Percentiles rank a stretch among this genome's conserved stretches.
These are phyloP conservation scores for Camelus bactrianus DNA, from an alignment of 2,113 vertebrate genomes.

Conservation along the genomic window DNA sequence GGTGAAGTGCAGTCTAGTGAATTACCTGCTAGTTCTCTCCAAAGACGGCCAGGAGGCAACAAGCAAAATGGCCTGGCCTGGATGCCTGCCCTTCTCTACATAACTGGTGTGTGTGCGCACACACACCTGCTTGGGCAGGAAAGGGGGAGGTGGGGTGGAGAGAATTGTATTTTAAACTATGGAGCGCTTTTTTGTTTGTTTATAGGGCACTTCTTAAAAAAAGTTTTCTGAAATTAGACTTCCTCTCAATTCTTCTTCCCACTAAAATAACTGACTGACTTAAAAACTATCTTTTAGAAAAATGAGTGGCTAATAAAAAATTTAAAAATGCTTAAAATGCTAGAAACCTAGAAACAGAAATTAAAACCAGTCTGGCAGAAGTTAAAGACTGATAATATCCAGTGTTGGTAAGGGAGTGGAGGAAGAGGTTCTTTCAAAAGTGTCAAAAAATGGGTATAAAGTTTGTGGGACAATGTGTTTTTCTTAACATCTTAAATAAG, in stretches of 20 bases:
- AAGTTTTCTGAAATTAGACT: constrained; percentile 45
- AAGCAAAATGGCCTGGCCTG: neutral
- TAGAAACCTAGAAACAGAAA: constrained; percentile 41
- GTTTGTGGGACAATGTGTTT: neutral
- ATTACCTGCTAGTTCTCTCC: neutral
- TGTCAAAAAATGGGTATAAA: neutral
- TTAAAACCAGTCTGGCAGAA: constrained; percentile 32
- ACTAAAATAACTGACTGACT: neutral
- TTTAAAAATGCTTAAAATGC: constrained; percentile 16
- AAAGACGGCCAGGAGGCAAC: neutral
- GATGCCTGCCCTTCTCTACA: neutral
- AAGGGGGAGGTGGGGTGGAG: neutral
- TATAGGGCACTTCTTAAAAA: neutral
- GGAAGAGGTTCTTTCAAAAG: neutral
- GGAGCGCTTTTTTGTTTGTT: neutral
- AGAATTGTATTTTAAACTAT: neutral
- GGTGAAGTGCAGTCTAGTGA: neutral
- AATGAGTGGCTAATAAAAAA: constrained; percentile 42
- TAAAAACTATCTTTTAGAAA: constrained; percentile 47
- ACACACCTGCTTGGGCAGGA: neutral
- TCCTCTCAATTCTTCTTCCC: neutral
- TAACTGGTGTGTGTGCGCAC: fast-evolving
- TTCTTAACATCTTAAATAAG: constrained; percentile 49
- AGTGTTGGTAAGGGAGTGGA: neutral
- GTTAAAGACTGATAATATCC: neutral